Percentiles rank a stretch among this genome's conserved stretches.
Evolutionary conservation across 2,888 invertebrate genomes (phyloP).

Genomic region (Trachelus troglodyta): DNA sequence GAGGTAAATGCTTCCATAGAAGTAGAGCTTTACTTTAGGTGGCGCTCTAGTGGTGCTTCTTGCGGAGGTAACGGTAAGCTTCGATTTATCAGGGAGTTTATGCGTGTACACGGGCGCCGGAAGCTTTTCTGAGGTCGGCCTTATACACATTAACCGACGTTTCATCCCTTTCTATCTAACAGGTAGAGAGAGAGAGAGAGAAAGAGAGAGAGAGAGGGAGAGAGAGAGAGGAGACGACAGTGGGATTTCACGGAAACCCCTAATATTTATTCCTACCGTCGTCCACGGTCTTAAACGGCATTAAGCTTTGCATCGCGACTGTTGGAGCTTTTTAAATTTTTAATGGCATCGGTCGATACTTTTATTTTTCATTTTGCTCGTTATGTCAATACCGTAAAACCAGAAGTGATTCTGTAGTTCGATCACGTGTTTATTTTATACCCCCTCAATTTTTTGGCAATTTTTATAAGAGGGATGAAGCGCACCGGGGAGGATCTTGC

Average conservation of each 20-base stretch:
- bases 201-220: conserved; percentile 3
- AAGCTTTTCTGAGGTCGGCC: neutral
- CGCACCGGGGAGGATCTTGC: neutral
- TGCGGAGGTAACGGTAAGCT: neutral
- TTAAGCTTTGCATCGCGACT: conserved; percentile 33
- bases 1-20: neutral
- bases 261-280: conserved; percentile 54
- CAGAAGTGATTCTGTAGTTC: neutral
- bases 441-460: neutral
- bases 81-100: neutral
- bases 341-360: neutral
- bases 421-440: neutral
- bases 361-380: neutral
- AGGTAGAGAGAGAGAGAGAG: conserved; percentile 1
- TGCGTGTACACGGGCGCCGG: neutral
- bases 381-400: neutral
- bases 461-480: neutral
- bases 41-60: neutral
- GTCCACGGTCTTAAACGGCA: conserved; percentile 43
- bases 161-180: neutral
- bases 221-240: conserved; percentile 12
- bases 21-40: neutral
- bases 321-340: conserved; percentile 40
- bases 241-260: conserved; percentile 30
- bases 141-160: neutral